Evolutionary conservation across 2,888 invertebrate genomes (phyloP), one percentile per base, ranked within the genome.

Genomic region (Acholoe squamosa): DNA sequence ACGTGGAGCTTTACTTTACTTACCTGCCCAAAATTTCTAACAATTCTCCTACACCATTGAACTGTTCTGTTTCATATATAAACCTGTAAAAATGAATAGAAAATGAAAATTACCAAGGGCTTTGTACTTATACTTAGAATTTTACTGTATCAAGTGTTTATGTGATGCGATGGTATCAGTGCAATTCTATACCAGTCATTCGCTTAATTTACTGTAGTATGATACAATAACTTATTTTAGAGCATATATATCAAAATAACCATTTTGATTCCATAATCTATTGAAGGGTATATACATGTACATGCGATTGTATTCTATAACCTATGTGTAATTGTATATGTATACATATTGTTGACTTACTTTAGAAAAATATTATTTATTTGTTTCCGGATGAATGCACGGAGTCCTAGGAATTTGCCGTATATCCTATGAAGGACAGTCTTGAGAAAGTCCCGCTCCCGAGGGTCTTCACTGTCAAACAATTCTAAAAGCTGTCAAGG

Each of bases 61-160:
- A 99, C 96, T 98, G 98, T 96, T 99, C 99, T 94, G 99, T 99
- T 97, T 99, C 99, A 97, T 99, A 99, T 96, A 99, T 99, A 97
- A 99, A 99, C 97, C 99, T 98, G 96, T 93, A 96, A 95, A 61
- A 28, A 51, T 14, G n/a, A n/a, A n/a, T n/a, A n/a, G n/a, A n/a
- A n/a, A n/a, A n/a, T n/a, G n/a, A n/a, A n/a, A n/a, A n/a, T n/a
- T 43, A 80, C 61, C 43, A 43, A 10, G 43, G 43, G 10, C 43
- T 25, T 22, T 31, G 77, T 19, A n/a, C n/a, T n/a, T n/a, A n/a
- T n/a, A n/a, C n/a, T n/a, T n/a, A n/a, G n/a, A n/a, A n/a, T n/a
- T n/a, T n/a, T n/a, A n/a, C n/a, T n/a, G n/a, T n/a, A n/a, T n/a
- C n/a, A n/a, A n/a, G n/a, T n/a, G n/a, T n/a, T n/a, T n/a, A n/a